Evolutionary conservation across 2,797 vertebrate species (phyloP).

Genomic region (Danio albolineatus): DNA sequence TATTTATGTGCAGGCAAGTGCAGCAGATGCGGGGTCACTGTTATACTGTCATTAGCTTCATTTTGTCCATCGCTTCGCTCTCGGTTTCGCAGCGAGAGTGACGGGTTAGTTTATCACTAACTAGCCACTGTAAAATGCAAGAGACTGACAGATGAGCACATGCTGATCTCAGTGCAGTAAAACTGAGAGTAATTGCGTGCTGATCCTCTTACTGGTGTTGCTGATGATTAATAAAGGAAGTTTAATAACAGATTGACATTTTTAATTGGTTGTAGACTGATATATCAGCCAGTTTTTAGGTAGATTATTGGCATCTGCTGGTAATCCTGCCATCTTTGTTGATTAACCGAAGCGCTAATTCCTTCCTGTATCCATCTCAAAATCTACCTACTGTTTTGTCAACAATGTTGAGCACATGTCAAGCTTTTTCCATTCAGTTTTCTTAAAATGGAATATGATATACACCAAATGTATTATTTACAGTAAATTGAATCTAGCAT

Average conservation of each 20-base stretch:
- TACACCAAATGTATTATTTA: too few species aligned
- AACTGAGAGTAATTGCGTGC: neutral
- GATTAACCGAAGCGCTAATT: too few species aligned
- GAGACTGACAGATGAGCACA: neutral
- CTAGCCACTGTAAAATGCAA: neutral
- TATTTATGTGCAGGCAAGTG: conserved; percentile 62
- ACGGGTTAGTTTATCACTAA: neutral
- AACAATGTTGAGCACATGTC: too few species aligned
- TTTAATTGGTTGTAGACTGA: too few species aligned
- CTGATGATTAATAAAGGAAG: neutral
- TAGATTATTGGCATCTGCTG: too few species aligned
- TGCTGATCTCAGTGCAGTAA: neutral
- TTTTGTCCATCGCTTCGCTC: conserved; percentile 12
- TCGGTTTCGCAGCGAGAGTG: conserved; percentile 22
- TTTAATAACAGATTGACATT: neutral
- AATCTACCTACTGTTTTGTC: too few species aligned
- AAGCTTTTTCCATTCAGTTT: too few species aligned
- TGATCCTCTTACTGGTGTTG: neutral
- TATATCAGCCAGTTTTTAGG: too few species aligned
- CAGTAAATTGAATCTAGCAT: too few species aligned
- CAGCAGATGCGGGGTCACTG: conserved; percentile 19
- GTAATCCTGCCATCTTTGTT: too few species aligned
- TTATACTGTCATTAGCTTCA: conserved; percentile 24
- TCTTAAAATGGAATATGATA: too few species aligned
- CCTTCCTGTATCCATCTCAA: too few species aligned